phyloP scores from a whole-genome alignment of 2,797 vertebrate species.

The Hirundo rustica region DNA sequence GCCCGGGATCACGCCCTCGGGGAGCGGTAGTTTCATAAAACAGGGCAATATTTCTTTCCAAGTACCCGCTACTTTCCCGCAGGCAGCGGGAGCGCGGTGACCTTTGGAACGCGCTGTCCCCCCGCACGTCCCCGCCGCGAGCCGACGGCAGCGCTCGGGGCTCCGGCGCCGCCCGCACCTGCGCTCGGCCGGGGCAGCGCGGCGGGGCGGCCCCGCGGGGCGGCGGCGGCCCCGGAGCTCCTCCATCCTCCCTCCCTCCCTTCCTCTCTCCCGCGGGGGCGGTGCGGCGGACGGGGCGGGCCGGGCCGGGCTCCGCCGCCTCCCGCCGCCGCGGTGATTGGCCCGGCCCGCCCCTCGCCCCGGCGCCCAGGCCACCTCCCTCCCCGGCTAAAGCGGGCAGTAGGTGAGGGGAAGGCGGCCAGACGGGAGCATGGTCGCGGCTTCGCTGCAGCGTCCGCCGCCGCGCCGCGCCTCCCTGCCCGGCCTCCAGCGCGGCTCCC shows the following conservation, averaged over 20 bases:
- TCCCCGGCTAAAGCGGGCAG: constrained; percentile 60
- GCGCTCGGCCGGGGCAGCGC: neutral
- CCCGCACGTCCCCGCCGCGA: neutral
- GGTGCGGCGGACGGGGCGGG: neutral
- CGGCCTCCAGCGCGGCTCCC: constrained; percentile 47
- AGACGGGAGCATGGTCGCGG: constrained; percentile 50
- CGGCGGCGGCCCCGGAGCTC: neutral
- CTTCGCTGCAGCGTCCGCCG: neutral
- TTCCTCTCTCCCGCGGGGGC: neutral
- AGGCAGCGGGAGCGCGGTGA: neutral
- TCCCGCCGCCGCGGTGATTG: constrained; percentile 27
- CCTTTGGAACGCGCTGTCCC: neutral
- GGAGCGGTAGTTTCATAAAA: neutral
- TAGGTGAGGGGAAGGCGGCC: constrained; percentile 35
- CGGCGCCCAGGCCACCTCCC: constrained; percentile 49
- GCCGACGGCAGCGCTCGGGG: neutral
- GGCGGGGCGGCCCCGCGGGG: neutral
- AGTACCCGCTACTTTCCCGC: constrained; percentile 6
- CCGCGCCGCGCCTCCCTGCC: neutral
- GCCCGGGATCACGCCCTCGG: neutral
- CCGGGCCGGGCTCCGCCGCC: neutral
- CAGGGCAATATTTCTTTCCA: neutral
- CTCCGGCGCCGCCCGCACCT: neutral
- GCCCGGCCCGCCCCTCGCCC: constrained; percentile 45
- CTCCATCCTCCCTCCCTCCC: neutral